Conservation (phyloP, 1,140 invertebrate species). For the Epicauta chinensis region DNA sequence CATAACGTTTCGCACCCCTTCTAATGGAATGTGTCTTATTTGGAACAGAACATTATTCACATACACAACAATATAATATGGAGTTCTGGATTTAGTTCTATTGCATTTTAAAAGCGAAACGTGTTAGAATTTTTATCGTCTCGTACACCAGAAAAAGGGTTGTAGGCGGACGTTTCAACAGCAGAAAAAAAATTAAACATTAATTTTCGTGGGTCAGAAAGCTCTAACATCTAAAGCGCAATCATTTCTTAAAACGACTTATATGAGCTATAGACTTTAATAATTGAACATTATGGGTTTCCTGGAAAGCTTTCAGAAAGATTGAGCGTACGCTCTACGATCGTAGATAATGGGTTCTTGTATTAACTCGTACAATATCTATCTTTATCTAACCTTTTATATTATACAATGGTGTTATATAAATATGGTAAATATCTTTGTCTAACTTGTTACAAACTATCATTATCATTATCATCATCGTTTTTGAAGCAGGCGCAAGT, state of each 20-base stretch:
- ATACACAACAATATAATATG: too few relatives aligned
- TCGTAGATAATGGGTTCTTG: constrained; percentile 28
- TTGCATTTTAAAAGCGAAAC: too few relatives aligned
- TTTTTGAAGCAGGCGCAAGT: constrained; percentile 15
- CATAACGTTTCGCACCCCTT: too few relatives aligned
- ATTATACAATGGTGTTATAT: too few relatives aligned
- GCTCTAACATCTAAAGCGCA: constrained; percentile 19
- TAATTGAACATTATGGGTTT: constrained; percentile 43
- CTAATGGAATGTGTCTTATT: too few relatives aligned
- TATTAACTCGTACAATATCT: constrained; percentile 26
- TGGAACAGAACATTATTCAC: too few relatives aligned
- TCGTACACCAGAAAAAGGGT: too few relatives aligned
- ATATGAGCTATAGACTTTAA: constrained; percentile 42
- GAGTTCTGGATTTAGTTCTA: too few relatives aligned
- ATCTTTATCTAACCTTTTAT: neutral
- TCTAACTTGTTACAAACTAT: neutral
- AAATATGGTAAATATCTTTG: too few relatives aligned
- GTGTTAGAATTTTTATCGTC: too few relatives aligned
- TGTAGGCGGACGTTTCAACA: neutral
- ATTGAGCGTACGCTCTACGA: constrained; percentile 36
- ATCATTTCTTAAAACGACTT: constrained; percentile 42
- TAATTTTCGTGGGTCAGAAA: constrained; percentile 24
- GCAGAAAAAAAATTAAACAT: constrained; percentile 40
- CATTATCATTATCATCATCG: neutral
- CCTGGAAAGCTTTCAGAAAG: constrained; percentile 41